Evolutionary conservation across 2,113 vertebrate species (phyloP).

Genomic region (Eublepharis macularius): DNA sequence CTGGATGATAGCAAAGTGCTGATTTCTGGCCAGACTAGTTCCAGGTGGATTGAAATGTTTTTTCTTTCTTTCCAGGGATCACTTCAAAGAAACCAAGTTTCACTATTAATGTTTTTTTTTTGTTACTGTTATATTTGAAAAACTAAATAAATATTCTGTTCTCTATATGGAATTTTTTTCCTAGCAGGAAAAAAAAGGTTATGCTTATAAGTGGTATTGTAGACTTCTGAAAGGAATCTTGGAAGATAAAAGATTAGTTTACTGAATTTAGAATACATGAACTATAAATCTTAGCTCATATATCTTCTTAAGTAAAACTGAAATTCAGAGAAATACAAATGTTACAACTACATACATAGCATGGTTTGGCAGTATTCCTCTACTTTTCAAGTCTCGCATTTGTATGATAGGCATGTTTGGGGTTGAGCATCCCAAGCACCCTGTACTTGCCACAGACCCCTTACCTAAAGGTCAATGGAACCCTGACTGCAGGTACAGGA

Average conservation of each 20-base stretch:
- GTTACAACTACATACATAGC: constrained; percentile 52
- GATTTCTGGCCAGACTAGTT: neutral
- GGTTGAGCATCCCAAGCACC: too few relatives aligned
- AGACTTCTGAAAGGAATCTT: constrained; percentile 36
- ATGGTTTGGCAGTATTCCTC: constrained; percentile 32
- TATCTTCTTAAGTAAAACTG: constrained; percentile 30
- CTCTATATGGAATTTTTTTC: neutral
- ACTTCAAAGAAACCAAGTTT: too few relatives aligned
- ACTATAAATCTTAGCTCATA: constrained; percentile 37
- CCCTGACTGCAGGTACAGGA: too few relatives aligned
- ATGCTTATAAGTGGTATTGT: constrained; percentile 24
- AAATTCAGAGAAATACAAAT: constrained; percentile 41
- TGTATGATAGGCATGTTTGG: constrained; percentile 35
- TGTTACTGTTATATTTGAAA: too few relatives aligned
- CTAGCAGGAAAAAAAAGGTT: neutral
- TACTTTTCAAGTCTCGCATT: constrained; percentile 40
- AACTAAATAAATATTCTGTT: constrained; percentile 2
- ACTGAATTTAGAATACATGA: neutral
- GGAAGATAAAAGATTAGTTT: neutral
- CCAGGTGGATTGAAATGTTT: constrained; percentile 10
- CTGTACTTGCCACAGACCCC: too few relatives aligned
- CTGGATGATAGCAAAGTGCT: neutral
- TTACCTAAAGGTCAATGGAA: too few relatives aligned
- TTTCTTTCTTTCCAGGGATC: constrained; percentile 4
- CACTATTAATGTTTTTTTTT: too few relatives aligned